Base-by-base conservation (phyloP, 2,797 vertebrate genomes). In the Periparus ater region DNA sequence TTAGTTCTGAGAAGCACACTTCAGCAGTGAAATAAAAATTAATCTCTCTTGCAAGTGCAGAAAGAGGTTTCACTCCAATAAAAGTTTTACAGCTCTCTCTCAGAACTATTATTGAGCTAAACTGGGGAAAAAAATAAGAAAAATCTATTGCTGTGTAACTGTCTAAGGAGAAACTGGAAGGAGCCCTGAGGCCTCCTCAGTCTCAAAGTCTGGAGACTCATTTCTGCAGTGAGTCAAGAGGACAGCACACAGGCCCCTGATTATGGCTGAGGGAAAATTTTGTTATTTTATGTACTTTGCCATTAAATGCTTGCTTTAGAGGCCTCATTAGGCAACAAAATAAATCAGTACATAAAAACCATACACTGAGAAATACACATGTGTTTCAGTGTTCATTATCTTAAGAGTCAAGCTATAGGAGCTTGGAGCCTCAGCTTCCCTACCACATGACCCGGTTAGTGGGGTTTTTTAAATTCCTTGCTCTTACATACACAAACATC, bases 291-390 rank as follows among this genome's bases (percentile, higher is more conserved):
- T 11, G 29, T n/a, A 62, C 30, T 67, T 34, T 19, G 32, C 38
- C 87, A 81, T 38, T 70, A 42, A 85, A 74, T 67, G 36, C 53
- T 91, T 26, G 12, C 38, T 93, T 85, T 53, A 83, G 27, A 92
- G 61, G 40, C 47, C 88, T 57, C 53, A 63, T 30, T 36, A 62
- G 42, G 27, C 7, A 3, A 89, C 42, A 83, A 92, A 73, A 86
- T 2, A 72, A 67, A 75, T 36, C 50, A 77, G 32, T 42, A 54
- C 27, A 34, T 30, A 65, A 94, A 58, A 14, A 85, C 4, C 8
- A 47, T 6, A 45, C 5, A 21, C 44, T 58, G 17, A 91, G 22
- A 77, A 94, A 83, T 23, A n/a, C 1, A 0, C 18, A 10, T 3
- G 3, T 62, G 23, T 11, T 81, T 38, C 10, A 57, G 20, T 2